Evolutionary conservation across 2,113 vertebrate genomes (phyloP).

Genomic region (Meriones unguiculatus): DNA sequence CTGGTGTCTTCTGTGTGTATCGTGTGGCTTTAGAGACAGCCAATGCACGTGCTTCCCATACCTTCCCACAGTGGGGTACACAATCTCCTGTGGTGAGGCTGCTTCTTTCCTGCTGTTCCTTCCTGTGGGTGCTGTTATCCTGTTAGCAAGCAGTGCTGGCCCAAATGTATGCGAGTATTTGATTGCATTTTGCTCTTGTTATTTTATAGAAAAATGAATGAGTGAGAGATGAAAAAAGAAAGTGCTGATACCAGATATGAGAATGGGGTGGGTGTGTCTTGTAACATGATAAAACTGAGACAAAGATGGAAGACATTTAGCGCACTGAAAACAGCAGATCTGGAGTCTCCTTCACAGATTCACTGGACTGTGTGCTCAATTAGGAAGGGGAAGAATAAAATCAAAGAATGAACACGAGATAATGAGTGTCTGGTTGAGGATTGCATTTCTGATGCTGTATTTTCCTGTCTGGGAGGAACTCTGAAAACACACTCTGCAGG

Average conservation of each 20-base stretch:
- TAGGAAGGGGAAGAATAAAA: conserved; percentile 17
- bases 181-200: conserved; percentile 25
- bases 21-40: not conserved
- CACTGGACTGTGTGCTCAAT: conserved; percentile 18
- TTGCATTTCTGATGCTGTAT: rapidly evolving
- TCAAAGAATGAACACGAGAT: not conserved
- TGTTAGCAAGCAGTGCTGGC: not conserved
- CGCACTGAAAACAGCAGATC: not conserved
- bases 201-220: conserved; percentile 35
- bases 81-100: too few species aligned
- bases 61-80: not conserved
- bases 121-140: too few species aligned
- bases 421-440: not conserved
- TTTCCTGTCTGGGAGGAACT: not conserved
- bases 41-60: rapidly evolving
- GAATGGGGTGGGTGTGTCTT: not conserved
- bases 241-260: conserved; percentile 20
- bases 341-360: not conserved
- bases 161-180: conserved; percentile 27
- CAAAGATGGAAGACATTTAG: not conserved
- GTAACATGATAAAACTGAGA: not conserved
- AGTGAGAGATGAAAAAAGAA: not conserved
- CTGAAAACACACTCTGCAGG: rapidly evolving
- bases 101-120: not conserved
- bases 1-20: rapidly evolving